Evolutionary conservation across 2,797 vertebrate genomes (phyloP), one percentile per base, ranked within the genome.

Genomic region (Aphelocoma californica): DNA sequence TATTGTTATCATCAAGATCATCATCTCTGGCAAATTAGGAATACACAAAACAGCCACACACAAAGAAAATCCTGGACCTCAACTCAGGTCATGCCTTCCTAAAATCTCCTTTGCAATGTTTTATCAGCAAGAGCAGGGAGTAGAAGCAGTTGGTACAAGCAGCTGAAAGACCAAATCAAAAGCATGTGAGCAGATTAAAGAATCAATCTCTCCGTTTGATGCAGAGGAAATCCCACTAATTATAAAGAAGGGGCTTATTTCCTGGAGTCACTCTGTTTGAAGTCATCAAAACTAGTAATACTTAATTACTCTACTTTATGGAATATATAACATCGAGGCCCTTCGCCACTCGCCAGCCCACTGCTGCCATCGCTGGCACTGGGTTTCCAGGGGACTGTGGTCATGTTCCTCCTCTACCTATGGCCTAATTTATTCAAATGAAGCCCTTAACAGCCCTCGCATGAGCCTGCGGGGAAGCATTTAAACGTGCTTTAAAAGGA

Each of bases 171-270:
- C 96, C 98, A 98, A 98, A 99, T 98, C 98, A 96, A 97, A 98
- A 98, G 97, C 98, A 99, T 99, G 98, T 99, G 99, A 99, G 97
- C 86, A 97, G 89, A 97, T 96, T 98, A 98, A 98, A 98, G 97
- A 97, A 97, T 93, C 88, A 95, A 96, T 81, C 96, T 89, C 94
- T 51, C 92, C 95, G 81, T 96, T 95, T 92, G 95, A 97, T 87
- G 95, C 91, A 50, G 94, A 94, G 93, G 90, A 97, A 97, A 96
- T 97, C 95, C 93, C 70, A 32, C 83, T 90, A 90, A 96, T 96
- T 96, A 93, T 87, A 82, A 95, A 94, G 94, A 97, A 96, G 90
- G 94, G 95, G 93, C 92, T 97, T 97, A 96, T 96, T 95, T 95
- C 96, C 92, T 92, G 91, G 86, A 95, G 91, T 92, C 94, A 81